Evolutionary conservation across 2,113 vertebrate genomes (phyloP).

Genomic region (Boleophthalmus pectinirostris): DNA sequence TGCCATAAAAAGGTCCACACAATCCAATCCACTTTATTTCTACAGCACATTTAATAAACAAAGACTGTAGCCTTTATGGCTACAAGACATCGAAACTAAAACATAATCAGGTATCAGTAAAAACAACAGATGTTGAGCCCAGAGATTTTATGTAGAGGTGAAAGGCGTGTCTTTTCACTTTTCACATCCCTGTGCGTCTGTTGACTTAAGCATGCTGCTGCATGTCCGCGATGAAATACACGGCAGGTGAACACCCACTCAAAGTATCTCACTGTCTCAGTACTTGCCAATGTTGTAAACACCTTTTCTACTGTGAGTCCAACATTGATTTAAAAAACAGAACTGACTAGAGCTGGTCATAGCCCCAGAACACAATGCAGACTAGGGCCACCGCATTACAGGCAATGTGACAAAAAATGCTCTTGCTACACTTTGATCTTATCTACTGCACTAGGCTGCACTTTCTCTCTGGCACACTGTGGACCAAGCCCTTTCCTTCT

Average conservation of each 20-base stretch:
- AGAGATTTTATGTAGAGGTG: not conserved
- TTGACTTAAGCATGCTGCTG: not conserved
- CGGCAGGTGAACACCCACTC: not conserved
- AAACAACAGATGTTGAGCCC: not conserved
- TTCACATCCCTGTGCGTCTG: not conserved
- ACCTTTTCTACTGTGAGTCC: not conserved
- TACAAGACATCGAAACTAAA: not conserved
- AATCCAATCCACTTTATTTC: no score
- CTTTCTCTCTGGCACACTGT: slow-evolving; percentile 68
- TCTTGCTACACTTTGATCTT: slow-evolving; percentile 60
- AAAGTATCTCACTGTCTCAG: not conserved
- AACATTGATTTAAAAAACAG: not conserved
- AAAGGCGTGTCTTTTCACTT: not conserved
- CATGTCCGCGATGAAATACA: not conserved
- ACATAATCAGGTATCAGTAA: not conserved
- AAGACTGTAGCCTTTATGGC: not conserved
- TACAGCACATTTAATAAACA: no score
- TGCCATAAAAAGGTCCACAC: not conserved
- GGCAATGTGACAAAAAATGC: slow-evolving; percentile 13
- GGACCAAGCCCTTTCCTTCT: slow-evolving; percentile 91
- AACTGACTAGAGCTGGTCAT: not conserved
- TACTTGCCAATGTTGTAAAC: not conserved
- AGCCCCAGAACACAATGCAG: slow-evolving; percentile 5
- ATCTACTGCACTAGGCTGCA: slow-evolving; percentile 74
- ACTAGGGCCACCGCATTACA: slow-evolving; percentile 3